Evolutionary conservation across 2,888 invertebrate genomes (phyloP), one percentile per base, ranked within the genome.

Genomic region (Erebia epiphron): DNA sequence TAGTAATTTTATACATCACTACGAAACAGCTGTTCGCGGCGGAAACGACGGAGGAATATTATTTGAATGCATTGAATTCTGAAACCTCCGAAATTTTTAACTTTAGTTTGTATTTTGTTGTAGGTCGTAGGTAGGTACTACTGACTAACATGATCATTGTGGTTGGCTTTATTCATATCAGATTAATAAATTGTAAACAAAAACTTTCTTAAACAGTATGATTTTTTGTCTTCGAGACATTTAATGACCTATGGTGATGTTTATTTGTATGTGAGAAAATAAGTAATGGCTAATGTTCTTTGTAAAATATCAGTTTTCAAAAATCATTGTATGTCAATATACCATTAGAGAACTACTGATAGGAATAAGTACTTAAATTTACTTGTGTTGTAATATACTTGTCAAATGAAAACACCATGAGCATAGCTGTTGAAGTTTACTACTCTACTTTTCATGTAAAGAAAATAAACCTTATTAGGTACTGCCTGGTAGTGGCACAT

Each of bases 1-100:
- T 35, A 35, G 35, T 84, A 90, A 86, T 87, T 90, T 87, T 87
- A 83, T 82, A 83, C 78, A 79, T 82, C 84, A 84, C 87, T 88
- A 86, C 83, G 90, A 91, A 92, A 92, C 91, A 92, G 91, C 93
- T 92, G 92, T 92, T 92, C 85, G 78, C 35, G 35, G 35, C 35
- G 35, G 78, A 80, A 82, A 80, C 81, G 79, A 80, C 71, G 68
- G 62, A 61, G 52, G 14, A 61, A 26, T 68, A 67, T 77, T 76
- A 35, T 35, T 71, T 67, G n/a, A 76, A 73, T 77, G 71, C 67
- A 65, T 77, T 70, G 70, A 71, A 75, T 79, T 78, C 73, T 76
- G 76, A 79, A 77, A 78, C 75, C 68, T 75, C 41, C 61, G 70
- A 71, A 61, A 35, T 60, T 43, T 63, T 26, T 26, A 3, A 26